phyloP scores from a whole-genome alignment of 2,888 invertebrate genomes.

The Yponomeuta plumbellus region DNA sequence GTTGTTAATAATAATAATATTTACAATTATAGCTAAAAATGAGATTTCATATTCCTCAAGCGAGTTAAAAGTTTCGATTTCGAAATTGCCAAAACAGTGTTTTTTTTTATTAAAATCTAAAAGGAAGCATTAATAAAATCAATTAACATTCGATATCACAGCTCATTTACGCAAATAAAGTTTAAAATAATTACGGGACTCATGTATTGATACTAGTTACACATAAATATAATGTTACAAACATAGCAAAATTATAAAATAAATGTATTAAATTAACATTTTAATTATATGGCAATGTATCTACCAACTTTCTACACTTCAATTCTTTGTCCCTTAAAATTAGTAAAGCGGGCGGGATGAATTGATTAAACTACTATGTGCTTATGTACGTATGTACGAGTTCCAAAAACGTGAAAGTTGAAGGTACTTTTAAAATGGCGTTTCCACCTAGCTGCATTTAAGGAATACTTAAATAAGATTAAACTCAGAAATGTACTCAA shows the following conservation, averaged over 20 bases:
- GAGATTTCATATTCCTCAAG: slow-evolving; percentile 15
- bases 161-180: slow-evolving; percentile 74
- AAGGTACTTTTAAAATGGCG: neutral
- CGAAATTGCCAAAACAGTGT: neutral
- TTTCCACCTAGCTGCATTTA: neutral
- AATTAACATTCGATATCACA: slow-evolving; percentile 74
- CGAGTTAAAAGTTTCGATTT: neutral
- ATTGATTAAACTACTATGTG: neutral
- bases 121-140: slow-evolving; percentile 60
- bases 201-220: neutral
- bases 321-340: neutral
- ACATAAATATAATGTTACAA: neutral
- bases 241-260: neutral
- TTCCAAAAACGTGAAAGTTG: neutral
- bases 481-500: no score
- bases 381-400: neutral
- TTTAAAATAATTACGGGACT: slow-evolving; percentile 37
- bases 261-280: neutral
- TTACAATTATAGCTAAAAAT: slow-evolving; percentile 7
- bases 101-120: slow-evolving; percentile 40
- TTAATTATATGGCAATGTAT: slow-evolving; percentile 7
- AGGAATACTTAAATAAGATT: neutral
- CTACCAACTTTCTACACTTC: neutral
- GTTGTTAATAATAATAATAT: neutral
- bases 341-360: neutral